These are phyloP conservation scores for Aricia artaxerxes DNA, from an alignment of 2,888 invertebrate genomes.

Conservation along the genomic window DNA sequence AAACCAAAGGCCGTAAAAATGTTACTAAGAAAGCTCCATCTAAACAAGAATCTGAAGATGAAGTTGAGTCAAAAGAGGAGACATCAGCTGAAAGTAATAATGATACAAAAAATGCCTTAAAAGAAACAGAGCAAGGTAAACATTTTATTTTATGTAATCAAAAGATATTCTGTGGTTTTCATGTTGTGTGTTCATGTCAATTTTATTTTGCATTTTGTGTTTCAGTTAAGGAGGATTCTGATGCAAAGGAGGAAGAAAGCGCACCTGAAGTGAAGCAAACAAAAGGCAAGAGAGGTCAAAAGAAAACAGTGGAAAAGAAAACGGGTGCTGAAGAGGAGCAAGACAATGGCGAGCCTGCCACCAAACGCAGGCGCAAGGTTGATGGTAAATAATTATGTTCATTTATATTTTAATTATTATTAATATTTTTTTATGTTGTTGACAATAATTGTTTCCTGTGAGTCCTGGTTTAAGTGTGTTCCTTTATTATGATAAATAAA, in stretches of 20 bases:
- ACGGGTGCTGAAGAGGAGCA: slow-evolving; percentile 53
- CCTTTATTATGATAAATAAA: slow-evolving; percentile 67
- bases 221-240: slow-evolving; percentile 55
- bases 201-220: slow-evolving; percentile 33
- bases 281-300: slow-evolving; percentile 63
- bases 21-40: slow-evolving; percentile 57
- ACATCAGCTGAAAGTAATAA: slow-evolving; percentile 53
- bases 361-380: slow-evolving; percentile 66
- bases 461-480: slow-evolving; percentile 65
- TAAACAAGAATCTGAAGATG: slow-evolving; percentile 57
- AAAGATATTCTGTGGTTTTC: neutral
- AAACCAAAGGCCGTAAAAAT: slow-evolving; percentile 58
- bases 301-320: slow-evolving; percentile 56
- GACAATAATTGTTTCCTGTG: slow-evolving; percentile 58
- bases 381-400: slow-evolving; percentile 71
- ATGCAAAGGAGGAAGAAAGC: slow-evolving; percentile 49
- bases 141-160: slow-evolving; percentile 8
- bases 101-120: slow-evolving; percentile 53
- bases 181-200: neutral
- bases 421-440: slow-evolving; percentile 38
- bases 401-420: slow-evolving; percentile 44
- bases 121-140: slow-evolving; percentile 60
- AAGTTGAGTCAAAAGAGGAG: slow-evolving; percentile 50
- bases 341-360: slow-evolving; percentile 58
- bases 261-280: slow-evolving; percentile 56